These are phyloP conservation scores for Chromoteleia sp. DNA, from an alignment of 2,888 invertebrate genomes.

Conservation along the genomic window DNA sequence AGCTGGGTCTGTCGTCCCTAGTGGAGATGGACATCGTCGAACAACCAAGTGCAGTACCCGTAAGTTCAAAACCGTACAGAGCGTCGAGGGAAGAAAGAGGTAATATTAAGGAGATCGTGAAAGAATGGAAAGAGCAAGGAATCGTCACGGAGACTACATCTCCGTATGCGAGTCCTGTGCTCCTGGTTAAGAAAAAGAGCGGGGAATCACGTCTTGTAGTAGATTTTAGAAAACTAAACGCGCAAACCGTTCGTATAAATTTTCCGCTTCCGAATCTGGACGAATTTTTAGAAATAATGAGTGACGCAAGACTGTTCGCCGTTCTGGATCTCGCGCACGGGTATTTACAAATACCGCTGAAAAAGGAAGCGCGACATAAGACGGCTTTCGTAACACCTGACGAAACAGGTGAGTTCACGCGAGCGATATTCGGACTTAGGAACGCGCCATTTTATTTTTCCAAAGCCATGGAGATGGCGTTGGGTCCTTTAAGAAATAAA, in stretches of 20 bases:
- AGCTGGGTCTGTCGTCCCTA: slow-evolving; percentile 26
- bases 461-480: slow-evolving; percentile 6
- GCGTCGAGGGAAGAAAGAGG: slow-evolving; percentile 34
- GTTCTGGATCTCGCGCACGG: slow-evolving; percentile 6
- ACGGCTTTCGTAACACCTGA: slow-evolving; percentile 27
- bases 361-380: background rate
- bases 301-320: slow-evolving; percentile 4
- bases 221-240: slow-evolving; percentile 11
- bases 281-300: slow-evolving; percentile 1
- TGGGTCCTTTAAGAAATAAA: slow-evolving; percentile 4
- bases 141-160: slow-evolving; percentile 42
- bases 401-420: slow-evolving; percentile 4
- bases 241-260: slow-evolving; percentile 8
- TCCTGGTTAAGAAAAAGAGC: slow-evolving; percentile 36
- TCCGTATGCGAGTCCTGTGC: slow-evolving; percentile 29
- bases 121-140: slow-evolving; percentile 17
- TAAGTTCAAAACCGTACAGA: slow-evolving; percentile 33
- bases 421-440: slow-evolving; percentile 9
- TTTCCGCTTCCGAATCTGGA: slow-evolving; percentile 19
- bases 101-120: slow-evolving; percentile 9
- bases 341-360: slow-evolving; percentile 5
- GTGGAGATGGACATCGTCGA: slow-evolving; percentile 15
- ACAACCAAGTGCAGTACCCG: slow-evolving; percentile 21
- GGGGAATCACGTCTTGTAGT: background rate
- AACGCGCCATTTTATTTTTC: slow-evolving; percentile 20